Base-by-base conservation (phyloP, 1,140 invertebrate genomes). In the Hyposmocoma kahamanoa region DNA sequence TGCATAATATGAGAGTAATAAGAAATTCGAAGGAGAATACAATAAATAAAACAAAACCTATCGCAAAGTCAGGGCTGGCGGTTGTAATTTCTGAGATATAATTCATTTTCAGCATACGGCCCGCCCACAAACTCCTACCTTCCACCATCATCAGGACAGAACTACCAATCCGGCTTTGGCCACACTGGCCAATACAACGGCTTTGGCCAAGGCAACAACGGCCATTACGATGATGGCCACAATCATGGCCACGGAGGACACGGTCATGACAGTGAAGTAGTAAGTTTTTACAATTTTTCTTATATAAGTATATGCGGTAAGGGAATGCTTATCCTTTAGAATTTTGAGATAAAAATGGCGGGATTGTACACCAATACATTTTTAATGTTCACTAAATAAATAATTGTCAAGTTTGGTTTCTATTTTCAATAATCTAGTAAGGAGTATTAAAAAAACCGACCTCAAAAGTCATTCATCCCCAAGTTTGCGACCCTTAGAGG, bases 231-330 rank as follows among this genome's bases (percentile, higher is more conserved):
- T n/a, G n/a, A n/a, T n/a, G 36, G 50, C n/a, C 47, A 67, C 26
- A 34, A 47, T 10, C 50, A 67, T 1, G 10, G 50, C 22, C 43
- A 62, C 18, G 49, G 48, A 24, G 50, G 50, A 5, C 64, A 68
- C 8, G 61, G 59, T 6, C 57, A 69, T 43, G 73, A 78, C 0
- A 67, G 72, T 44, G 69, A 82, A 69, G 71, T 74, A 53, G 77
- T 81, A 50, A 67, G 72, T 59, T 2, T 18, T 30, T 46, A 6
- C 13, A 18, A 3, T 46, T 22, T 47, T 42, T 22, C 22, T 24
- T 47, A 11, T n/a, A n/a, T n/a, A n/a, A n/a, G n/a, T n/a, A n/a
- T n/a, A n/a, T n/a, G n/a, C n/a, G n/a, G n/a, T n/a, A n/a, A n/a
- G n/a, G n/a, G n/a, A n/a, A n/a, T n/a, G n/a, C n/a, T n/a, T n/a